Conservation (phyloP, 2,113 vertebrate species). For the Sinocyclocheilus grahami region DNA sequence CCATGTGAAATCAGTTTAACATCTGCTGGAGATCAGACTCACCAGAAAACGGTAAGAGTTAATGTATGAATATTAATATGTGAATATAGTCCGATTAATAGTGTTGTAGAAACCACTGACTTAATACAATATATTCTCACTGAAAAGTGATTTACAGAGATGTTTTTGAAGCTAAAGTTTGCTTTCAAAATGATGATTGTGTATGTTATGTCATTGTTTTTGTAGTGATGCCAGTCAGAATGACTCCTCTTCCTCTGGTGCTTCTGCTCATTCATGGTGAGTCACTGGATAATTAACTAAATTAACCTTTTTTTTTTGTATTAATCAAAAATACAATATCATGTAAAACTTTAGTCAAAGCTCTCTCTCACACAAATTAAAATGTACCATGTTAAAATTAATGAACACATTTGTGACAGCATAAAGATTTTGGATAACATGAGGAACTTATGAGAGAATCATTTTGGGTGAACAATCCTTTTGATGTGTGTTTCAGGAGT, state of each 20-base stretch:
- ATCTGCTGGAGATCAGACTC: too few relatives aligned
- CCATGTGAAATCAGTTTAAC: too few relatives aligned
- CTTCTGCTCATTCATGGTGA: background rate
- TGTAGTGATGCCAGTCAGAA: background rate
- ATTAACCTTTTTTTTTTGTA: too few relatives aligned
- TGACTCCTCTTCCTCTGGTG: background rate
- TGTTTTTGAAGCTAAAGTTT: background rate
- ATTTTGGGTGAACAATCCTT: background rate
- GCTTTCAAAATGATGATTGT: background rate
- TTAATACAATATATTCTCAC: background rate
- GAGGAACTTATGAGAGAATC: background rate
- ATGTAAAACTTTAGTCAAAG: too few relatives aligned
- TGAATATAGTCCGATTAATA: background rate
- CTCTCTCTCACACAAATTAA: too few relatives aligned
- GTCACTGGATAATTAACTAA: too few relatives aligned
- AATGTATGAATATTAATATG: too few relatives aligned
- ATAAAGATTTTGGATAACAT: too few relatives aligned
- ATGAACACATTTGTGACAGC: too few relatives aligned
- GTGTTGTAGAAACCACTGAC: background rate
- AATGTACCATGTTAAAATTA: too few relatives aligned
- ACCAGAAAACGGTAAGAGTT: too few relatives aligned
- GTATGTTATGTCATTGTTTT: background rate
- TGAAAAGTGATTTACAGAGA: background rate
- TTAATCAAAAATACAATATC: too few relatives aligned
- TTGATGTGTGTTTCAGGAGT: background rate